Conservation (phyloP, 2,888 invertebrate genomes). For the Synanthedon formicaeformis region DNA sequence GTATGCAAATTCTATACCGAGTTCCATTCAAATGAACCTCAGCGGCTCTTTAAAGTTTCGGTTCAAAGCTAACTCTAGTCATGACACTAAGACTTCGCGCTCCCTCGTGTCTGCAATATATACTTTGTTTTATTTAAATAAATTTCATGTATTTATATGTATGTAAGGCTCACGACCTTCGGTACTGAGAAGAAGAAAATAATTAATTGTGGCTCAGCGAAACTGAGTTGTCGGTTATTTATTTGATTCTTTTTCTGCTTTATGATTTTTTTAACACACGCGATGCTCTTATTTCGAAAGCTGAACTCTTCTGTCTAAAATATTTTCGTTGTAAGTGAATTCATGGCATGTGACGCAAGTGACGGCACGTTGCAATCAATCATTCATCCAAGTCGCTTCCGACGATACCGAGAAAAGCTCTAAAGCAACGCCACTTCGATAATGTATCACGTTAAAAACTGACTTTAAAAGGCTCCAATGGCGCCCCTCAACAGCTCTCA, state of each 20-base stretch:
- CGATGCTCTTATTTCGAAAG: too few species aligned
- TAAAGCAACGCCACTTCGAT: conserved; percentile 55
- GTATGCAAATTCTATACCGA: conserved; percentile 67
- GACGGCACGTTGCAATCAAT: conserved; percentile 41
- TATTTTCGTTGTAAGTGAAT: conserved; percentile 55
- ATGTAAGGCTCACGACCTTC: too few species aligned
- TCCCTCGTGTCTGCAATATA: conserved; percentile 12
- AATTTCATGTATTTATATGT: conserved; percentile 12
- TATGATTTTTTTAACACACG: too few species aligned
- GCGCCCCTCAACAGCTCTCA: conserved; percentile 26
- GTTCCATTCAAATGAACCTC: conserved; percentile 66
- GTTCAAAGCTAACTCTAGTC: conserved; percentile 39
- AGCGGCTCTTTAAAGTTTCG: conserved; percentile 59
- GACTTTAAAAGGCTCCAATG: conserved; percentile 42
- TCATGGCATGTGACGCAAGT: conserved; percentile 29
- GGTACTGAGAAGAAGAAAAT: too few species aligned
- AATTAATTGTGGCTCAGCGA: too few species aligned
- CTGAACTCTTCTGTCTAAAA: conserved; percentile 17
- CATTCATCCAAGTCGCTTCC: conserved; percentile 56
- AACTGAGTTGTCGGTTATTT: too few species aligned
- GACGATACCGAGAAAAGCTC: conserved; percentile 58
- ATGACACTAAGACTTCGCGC: conserved; percentile 23
- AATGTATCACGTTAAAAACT: conserved; percentile 63
- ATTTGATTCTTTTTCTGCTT: too few species aligned
- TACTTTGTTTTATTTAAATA: conserved; percentile 30